Base-by-base conservation (phyloP, 2,113 vertebrate species). In the Rhinolophus ferrumequinum region DNA sequence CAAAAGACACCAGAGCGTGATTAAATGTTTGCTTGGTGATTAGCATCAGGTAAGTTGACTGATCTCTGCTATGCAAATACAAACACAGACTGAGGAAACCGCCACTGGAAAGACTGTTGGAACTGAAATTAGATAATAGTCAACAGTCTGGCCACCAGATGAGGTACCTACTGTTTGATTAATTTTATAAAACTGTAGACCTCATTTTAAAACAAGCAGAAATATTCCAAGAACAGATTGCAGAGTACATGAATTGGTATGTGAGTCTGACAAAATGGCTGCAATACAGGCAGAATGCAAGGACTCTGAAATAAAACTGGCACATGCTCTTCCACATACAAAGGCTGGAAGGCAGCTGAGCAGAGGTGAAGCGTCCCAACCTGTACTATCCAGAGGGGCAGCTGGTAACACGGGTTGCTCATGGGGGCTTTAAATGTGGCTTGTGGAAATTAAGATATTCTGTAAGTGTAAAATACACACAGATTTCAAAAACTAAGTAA, bases 81-180 rank as follows among this genome's bases (percentile, higher is more conserved):
- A 90, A 50, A 95, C 58, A 84, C 83, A 93, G 93, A 70, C 83
- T 50, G 66, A 52, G 58, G 66, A 89, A 84, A 60, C 64, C 87
- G 91, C 72, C 81, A 56, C 54, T 69, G 60, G 88, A 72, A 94
- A 88, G 80, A 58, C 81, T 64, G 21, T 76, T 3, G 1, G 77
- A 88, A 56, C 70, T 66, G 56, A 95, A 86, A 58, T 88, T 56
- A 19, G n/a, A 73, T 50, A 76, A 77, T 15, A 77, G 62, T 76
- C 92, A 93, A 64, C 86, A 69, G 91, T 81, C 76, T 97, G 94
- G n/a, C 47, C 85, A 88, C 89, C 94, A 95, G 90, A 90, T 33
- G 77, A 94, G 77, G 76, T 54, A 24, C 90, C 81, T 26, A 56
- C 88, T 81, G 60, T 76, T 83, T 44, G 82, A 95, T 84, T 70